Evolutionary conservation across 2,888 invertebrate species (phyloP), one percentile per base, ranked within the genome.

Genomic region (Callosobruchus maculatus): DNA sequence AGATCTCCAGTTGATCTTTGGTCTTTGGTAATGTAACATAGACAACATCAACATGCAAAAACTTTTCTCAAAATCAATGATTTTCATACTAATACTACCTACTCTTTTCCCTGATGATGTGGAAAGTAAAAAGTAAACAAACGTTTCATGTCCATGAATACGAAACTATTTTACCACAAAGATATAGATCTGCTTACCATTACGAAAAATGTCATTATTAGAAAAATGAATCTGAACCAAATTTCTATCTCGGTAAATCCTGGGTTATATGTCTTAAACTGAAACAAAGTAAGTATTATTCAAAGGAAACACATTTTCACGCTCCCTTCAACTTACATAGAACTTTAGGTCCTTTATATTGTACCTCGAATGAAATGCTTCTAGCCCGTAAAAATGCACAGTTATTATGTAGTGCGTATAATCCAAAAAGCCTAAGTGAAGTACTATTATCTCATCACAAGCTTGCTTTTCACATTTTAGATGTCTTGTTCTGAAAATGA

Each of bases 211-310:
- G 97, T 94, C 68, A 94, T 91, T 68, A 97, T 88, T 72, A 98
- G 89, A 87, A 98, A 98, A 82, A 98, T 94, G 85, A 98, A 95
- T 80, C 98, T 90, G 86, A 98, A 97, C 97, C 98, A 98, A 77
- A 98, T 96, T 88, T 98, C 98, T 85, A 98, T 94, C 89, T 97
- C 97, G 31, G 98, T 98, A 85, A 98, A 99, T 13, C 94, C 94
- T 70, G 97, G 96, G 87, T 97, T 98, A 88, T 97, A 98, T 2
- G 95, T 97, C 88, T 97, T 97, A 85, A 97, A 97, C 98, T 98
- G 90, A 75, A 92, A 92, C 79, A 76, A 80, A 78, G 73, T 2
- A 30, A 22, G 22, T 22, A 13, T 49, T 31, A 68, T 68, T 20
- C 21, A 3, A 70, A n/a, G 20, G 20, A 5, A 18, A 21, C 21